Base-by-base conservation (phyloP, 2,888 invertebrate species). In the Papilio elwesi region DNA sequence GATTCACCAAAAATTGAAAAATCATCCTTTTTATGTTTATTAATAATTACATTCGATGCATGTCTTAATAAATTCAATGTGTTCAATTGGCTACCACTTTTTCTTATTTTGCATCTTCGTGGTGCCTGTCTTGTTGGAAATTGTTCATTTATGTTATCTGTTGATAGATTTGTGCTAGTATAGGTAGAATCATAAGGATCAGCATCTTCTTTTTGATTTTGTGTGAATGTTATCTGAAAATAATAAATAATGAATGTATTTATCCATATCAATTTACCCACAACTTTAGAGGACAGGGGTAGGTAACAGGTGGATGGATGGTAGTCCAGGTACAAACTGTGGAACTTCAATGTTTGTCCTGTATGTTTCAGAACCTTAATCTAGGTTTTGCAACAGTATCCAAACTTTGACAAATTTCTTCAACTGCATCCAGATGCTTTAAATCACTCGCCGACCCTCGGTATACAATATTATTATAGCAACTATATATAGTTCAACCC, bases 11-110 rank as follows among this genome's bases (percentile, higher is more conserved):
- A 64, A 12, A 48, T 64, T 16, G 64, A 64, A 48, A 64, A 64
- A 38, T 64, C 64, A 26, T 64, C 64, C 15, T 64, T 64, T 48
- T 64, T 64, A 16, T 64, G 47, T 48, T 16, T 48, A 8, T 64
- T 64, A 16, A 64, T 48, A 12, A 64, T 48, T 48, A 16, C 64
- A 48, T 64, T 64, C 13, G 64, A 48, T 9, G 64, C 48, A 64
- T 64, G 47, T 8, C 47, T 48, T 64, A 64, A 64, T 64, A 64
- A 64, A 64, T 48, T 64, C 9, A 59, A 59, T 16, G 64, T 64
- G 12, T 64, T 64, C 48, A 48, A 47, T 11, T 64, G 64, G 48
- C 47, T 48, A 7, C 16, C 48, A 8, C 16, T 64, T 16, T 48
- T 64, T n/a, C 59, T 59, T 38, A 59, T 59, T n/a, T 59, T 59